Base-by-base conservation (phyloP, 2,888 invertebrate genomes). In the Ochlodes sylvanus region DNA sequence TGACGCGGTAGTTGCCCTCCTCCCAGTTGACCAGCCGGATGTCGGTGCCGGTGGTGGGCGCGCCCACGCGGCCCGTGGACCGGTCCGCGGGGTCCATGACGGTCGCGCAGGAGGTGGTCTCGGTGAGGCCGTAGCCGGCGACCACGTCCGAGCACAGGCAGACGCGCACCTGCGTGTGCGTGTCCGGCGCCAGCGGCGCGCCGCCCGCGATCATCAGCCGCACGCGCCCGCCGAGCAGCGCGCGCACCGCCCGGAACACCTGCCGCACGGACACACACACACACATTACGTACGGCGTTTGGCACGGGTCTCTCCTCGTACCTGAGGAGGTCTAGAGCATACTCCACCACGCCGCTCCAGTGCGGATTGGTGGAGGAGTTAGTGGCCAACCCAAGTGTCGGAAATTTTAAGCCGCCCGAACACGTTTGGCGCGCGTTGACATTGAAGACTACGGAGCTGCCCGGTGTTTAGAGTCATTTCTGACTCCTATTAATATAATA, bases 111-210 rank as follows among this genome's bases (percentile, higher is more conserved):
- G 99, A 98, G 75, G 98, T 97, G 15, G 99, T 98, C 94, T 99
- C 99, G 0, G 99, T 99, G 71, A 99, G 95, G 1, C 99, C 99
- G 90, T 99, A 99, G 62, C 99, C 99, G 83, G 98, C 98, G 69
- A 97, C 95, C 54, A 99, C 96, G 71, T 96, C 96, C 71, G 97
- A 96, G 87, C 99, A 98, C 73, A 99, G 94, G 84, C 98, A 98
- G 70, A 97, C 95, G 70, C 90, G 88, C 70, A 89, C 84, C 93
- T 99, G 98, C 83, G 97, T 95, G 87, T 99, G 99, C 12, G 99
- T 99, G 85, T 99, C 99, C 0, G 98, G 96, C 7, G 98, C 97
- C 19, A 99, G 94, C 0, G 99, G 99, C 21, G 99, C 99, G 70
- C 99, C 99, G 69, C 99, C 99, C 9, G 96, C 95, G 79, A 99